Conservation (phyloP, 2,888 invertebrate species). For the Drosophila longiperda region DNA sequence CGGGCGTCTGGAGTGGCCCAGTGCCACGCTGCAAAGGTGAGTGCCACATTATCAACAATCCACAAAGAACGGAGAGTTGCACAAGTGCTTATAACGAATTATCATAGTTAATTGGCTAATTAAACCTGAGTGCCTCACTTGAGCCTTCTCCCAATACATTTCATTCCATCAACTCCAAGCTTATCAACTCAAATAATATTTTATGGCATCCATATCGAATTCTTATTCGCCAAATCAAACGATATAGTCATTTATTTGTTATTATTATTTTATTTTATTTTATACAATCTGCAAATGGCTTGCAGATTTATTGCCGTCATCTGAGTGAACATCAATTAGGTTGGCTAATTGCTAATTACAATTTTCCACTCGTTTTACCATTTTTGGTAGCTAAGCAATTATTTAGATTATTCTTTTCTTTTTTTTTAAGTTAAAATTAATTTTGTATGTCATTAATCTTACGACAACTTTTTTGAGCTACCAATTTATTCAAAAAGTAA, state of each 20-base stretch:
- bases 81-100: not conserved
- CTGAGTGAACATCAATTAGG: not conserved
- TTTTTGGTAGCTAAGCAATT: not conserved
- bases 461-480: not conserved
- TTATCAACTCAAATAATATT: not conserved
- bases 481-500: not conserved
- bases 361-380: not conserved
- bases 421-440: not conserved
- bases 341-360: not conserved
- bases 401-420: not conserved
- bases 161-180: not conserved
- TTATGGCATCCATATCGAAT: not conserved
- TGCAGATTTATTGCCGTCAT: not conserved
- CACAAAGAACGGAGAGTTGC: not conserved
- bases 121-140: not conserved
- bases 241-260: not conserved
- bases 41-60: slow-evolving; percentile 60
- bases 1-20: slow-evolving; percentile 92
- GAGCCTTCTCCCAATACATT: not conserved
- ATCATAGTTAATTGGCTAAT: not conserved
- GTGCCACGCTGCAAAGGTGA: slow-evolving; percentile 91
- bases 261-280: not conserved
- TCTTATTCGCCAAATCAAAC: not conserved
- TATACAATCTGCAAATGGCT: not conserved
- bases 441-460: not conserved